Percentiles rank a stretch among this genome's conserved stretches.
Evolutionary conservation across 2,113 vertebrate species (phyloP).

Genomic region (Willisornis vidua): DNA sequence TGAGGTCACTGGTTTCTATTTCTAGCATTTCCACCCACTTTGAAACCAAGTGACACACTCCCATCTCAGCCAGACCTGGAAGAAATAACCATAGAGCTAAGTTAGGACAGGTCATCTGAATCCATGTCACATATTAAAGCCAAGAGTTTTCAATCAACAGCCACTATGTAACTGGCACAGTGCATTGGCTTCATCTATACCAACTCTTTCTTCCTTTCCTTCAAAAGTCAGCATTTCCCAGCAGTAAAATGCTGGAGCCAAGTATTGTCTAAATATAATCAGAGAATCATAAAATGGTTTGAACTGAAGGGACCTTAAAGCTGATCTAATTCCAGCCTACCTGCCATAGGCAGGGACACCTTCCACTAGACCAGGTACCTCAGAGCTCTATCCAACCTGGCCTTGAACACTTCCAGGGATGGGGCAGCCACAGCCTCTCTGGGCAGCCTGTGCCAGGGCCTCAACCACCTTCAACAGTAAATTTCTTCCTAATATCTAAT

Average conservation of each 20-base stretch:
- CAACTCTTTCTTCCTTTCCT: not conserved
- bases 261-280: not conserved
- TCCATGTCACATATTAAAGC: not conserved
- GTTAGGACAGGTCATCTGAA: not conserved
- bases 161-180: not conserved
- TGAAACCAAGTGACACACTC: not conserved
- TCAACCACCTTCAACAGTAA: not conserved
- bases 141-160: slow-evolving; percentile 7
- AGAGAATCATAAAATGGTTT: not conserved
- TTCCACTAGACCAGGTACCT: not conserved
- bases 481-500: not conserved
- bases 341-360: not conserved
- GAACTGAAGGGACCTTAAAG: not conserved
- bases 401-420: not conserved
- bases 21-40: not conserved
- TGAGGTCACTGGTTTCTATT: not conserved
- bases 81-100: not conserved
- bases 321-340: not conserved
- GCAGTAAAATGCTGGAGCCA: not conserved
- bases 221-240: not conserved
- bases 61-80: not conserved
- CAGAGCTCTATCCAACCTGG: not conserved
- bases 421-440: not conserved
- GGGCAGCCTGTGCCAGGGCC: not conserved
- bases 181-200: not conserved